These are phyloP conservation scores for Xiphias gladius DNA, from an alignment of 2,113 vertebrate species.

Conservation along the genomic window DNA sequence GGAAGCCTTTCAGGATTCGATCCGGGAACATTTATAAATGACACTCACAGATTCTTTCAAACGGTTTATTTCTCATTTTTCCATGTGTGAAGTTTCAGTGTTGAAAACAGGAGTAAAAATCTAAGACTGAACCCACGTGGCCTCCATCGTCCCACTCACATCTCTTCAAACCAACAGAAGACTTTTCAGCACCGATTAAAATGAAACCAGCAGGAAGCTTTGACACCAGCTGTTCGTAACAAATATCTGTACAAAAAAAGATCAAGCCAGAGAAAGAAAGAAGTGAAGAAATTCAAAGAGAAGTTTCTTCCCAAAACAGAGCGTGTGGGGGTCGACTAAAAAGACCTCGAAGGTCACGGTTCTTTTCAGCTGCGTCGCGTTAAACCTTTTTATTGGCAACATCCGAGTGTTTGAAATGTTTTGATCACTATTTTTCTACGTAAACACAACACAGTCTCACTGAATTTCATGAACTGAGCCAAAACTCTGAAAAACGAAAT, in stretches of 20 bases:
- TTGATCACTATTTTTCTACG: constrained; percentile 74
- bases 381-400: constrained; percentile 26
- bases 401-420: constrained; percentile 19
- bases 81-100: background rate
- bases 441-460: constrained; percentile 82
- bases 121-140: background rate
- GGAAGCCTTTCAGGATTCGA: too few relatives aligned
- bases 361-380: background rate
- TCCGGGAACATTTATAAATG: too few relatives aligned
- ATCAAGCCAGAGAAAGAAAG: too few relatives aligned
- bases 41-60: background rate
- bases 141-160: background rate
- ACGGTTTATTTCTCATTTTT: background rate
- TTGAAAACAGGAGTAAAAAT: background rate
- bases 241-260: background rate
- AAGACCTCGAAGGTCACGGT: too few relatives aligned
- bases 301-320: background rate
- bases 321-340: background rate
- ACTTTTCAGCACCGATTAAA: background rate
- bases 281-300: too few relatives aligned
- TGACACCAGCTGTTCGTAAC: background rate
- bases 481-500: background rate
- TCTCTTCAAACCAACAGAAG: background rate
- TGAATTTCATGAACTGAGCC: constrained; percentile 8
- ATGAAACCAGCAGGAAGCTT: background rate